phyloP scores from a whole-genome alignment of 1,140 invertebrate genomes.

The Drosophila asahinai region DNA sequence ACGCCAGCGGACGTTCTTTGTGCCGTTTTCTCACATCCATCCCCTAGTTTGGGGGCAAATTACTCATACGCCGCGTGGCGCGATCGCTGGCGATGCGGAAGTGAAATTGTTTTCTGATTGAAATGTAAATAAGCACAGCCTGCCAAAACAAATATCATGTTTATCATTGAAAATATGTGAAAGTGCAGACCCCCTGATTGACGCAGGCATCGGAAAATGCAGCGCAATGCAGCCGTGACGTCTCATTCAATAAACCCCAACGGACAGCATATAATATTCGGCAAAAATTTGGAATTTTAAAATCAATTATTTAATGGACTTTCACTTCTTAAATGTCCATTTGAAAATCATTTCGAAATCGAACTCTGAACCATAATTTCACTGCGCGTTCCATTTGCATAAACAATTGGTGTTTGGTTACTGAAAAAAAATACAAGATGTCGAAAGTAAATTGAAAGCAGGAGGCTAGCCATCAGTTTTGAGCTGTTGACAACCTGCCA shows the following conservation, averaged over 20 bases:
- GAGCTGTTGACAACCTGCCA: conserved; percentile 55
- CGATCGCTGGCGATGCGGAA: conserved; percentile 58
- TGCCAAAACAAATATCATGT: conserved; percentile 72
- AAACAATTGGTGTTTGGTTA: conserved; percentile 70
- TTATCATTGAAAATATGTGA: conserved; percentile 63
- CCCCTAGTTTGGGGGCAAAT: conserved; percentile 22
- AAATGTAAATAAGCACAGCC: conserved; percentile 73
- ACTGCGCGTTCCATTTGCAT: conserved; percentile 22
- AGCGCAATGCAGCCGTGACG: conserved; percentile 21
- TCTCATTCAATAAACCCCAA: conserved; percentile 32
- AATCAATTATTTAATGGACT: conserved; percentile 21
- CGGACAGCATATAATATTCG: conserved; percentile 34
- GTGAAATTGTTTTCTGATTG: conserved; percentile 72
- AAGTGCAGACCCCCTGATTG: conserved; percentile 49
- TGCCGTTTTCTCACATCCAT: conserved; percentile 10
- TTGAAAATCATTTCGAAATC: conserved; percentile 32
- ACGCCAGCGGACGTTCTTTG: conserved; percentile 60
- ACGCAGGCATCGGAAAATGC: conserved; percentile 40
- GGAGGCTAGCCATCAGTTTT: conserved; percentile 14
- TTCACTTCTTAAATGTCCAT: background rate
- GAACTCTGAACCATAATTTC: conserved; percentile 14
- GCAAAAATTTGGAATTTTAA: conserved; percentile 1
- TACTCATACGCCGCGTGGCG: conserved; percentile 73
- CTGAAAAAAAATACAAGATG: conserved; percentile 36
- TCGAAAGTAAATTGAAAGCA: conserved; percentile 29